These are phyloP conservation scores for Pachydiplax longipennis DNA, from an alignment of 2,888 invertebrate genomes.

Conservation along the genomic window DNA sequence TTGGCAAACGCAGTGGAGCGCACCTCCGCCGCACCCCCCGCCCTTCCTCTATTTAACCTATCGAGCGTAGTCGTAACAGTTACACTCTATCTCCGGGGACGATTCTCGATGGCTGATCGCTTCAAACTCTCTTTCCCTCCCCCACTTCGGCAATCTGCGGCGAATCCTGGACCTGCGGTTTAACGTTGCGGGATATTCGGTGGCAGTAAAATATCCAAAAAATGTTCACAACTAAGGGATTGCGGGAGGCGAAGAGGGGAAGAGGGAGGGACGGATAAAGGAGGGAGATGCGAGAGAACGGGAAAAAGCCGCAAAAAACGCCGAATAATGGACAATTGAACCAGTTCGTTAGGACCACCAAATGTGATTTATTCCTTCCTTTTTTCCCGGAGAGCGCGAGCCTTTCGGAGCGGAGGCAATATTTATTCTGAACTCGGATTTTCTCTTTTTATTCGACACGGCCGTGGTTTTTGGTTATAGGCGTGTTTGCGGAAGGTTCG, in stretches of 20 bases:
- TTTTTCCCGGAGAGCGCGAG: not conserved
- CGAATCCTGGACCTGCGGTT: constrained; percentile 22
- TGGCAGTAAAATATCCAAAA: constrained; percentile 21
- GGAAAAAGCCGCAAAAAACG: constrained; percentile 28
- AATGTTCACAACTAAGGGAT: not conserved
- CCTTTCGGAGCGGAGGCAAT: not conserved
- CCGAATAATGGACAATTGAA: constrained; percentile 33
- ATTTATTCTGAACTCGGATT: not conserved
- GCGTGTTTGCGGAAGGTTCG: not conserved
- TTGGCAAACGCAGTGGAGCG: too few species aligned
- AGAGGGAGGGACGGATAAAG: constrained; percentile 15
- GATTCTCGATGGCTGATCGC: not conserved
- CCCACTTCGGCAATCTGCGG: constrained; percentile 16
- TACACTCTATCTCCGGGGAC: constrained; percentile 33
- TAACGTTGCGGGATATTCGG: constrained; percentile 25
- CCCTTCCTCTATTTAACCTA: constrained; percentile 1
- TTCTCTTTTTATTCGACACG: not conserved
- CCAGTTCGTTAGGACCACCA: constrained; percentile 35
- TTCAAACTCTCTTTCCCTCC: not conserved
- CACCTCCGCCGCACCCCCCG: not conserved
- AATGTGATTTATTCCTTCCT: constrained; percentile 17
- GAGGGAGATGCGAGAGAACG: not conserved
- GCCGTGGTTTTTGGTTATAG: not conserved
- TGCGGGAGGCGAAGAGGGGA: not conserved
- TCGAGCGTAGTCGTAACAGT: constrained; percentile 26